A percentile compares a stretch with the other conserved stretches of the same genome.
These are phyloP conservation scores for Sylvilagus floridanus DNA, from an alignment of 2,797 vertebrate genomes.

Conservation along the genomic window DNA sequence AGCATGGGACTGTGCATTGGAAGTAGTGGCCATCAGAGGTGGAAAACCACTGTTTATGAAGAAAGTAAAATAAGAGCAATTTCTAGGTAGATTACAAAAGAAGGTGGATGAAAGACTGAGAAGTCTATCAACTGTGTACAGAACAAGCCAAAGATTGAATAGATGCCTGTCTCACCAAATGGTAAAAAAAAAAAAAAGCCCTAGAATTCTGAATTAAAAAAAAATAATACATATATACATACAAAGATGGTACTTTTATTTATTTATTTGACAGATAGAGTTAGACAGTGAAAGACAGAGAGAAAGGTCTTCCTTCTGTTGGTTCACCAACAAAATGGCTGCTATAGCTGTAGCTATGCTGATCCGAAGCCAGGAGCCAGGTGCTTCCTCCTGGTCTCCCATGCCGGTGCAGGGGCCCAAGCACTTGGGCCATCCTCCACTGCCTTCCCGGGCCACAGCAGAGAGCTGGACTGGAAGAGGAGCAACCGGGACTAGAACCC, in stretches of 20 bases:
- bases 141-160: conserved; percentile 7
- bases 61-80: conserved; percentile 39
- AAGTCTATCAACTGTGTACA: not conserved
- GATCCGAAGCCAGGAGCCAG: no score
- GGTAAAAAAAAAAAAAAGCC: conserved; percentile 54
- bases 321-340: no score
- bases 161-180: not conserved
- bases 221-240: not conserved
- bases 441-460: no score
- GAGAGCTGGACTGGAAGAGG: no score
- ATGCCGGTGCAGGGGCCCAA: no score
- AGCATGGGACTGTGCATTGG: not conserved
- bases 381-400: no score
- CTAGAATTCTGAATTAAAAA: conserved; percentile 6
- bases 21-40: conserved; percentile 8
- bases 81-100: conserved; percentile 26
- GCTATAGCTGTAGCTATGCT: no score
- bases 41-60: conserved; percentile 16
- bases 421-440: no score
- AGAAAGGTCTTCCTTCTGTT: no score
- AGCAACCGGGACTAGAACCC: no score
- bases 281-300: no score
- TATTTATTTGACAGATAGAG: no score
- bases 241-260: not conserved
- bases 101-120: not conserved